Conservation (phyloP, 2,113 vertebrate genomes). For the Menidia beryllina region DNA sequence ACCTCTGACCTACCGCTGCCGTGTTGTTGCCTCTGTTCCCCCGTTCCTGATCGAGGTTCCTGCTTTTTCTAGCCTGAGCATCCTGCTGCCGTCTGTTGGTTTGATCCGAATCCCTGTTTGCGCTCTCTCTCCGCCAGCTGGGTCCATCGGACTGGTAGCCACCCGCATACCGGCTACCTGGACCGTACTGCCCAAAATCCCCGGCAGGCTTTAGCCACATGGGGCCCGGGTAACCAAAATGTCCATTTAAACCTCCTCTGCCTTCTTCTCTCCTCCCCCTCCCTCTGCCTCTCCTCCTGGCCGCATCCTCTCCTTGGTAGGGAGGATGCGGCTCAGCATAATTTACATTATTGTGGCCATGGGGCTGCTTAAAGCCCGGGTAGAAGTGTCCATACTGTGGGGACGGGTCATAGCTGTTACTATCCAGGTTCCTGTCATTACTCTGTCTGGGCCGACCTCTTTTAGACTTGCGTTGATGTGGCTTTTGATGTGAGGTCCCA, state of each 20-base stretch:
- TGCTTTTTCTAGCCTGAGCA: conserved; percentile 48
- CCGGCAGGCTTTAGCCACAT: conserved; percentile 83
- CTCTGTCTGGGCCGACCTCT: conserved; percentile 81
- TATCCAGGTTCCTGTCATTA: conserved; percentile 79
- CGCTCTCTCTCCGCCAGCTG: conserved; percentile 59
- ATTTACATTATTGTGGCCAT: conserved; percentile 40
- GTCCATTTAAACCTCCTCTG: conserved; percentile 73
- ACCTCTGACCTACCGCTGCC: conserved; percentile 9
- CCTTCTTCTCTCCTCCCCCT: conserved; percentile 72
- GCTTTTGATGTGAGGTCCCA: conserved; percentile 80
- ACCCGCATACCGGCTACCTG: conserved; percentile 40
- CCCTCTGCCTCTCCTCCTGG: conserved; percentile 62
- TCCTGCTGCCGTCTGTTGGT: conserved; percentile 55
- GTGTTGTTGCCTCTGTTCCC: conserved; percentile 24
- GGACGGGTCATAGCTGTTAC: conserved; percentile 62
- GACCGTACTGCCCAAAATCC: conserved; percentile 64
- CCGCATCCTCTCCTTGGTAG: conserved; percentile 64
- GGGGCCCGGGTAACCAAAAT: conserved; percentile 74
- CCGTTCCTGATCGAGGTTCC: conserved; percentile 65
- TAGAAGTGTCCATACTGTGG: conserved; percentile 68
- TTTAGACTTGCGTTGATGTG: conserved; percentile 76
- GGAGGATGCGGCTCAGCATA: conserved; percentile 59
- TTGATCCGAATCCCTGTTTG: conserved; percentile 4
- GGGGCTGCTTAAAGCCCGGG: conserved; percentile 38
- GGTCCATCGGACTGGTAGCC: conserved; percentile 41